Evolutionary conservation across 2,113 vertebrate species (phyloP), one percentile per base, ranked within the genome.

Genomic region (Butorides virescens): DNA sequence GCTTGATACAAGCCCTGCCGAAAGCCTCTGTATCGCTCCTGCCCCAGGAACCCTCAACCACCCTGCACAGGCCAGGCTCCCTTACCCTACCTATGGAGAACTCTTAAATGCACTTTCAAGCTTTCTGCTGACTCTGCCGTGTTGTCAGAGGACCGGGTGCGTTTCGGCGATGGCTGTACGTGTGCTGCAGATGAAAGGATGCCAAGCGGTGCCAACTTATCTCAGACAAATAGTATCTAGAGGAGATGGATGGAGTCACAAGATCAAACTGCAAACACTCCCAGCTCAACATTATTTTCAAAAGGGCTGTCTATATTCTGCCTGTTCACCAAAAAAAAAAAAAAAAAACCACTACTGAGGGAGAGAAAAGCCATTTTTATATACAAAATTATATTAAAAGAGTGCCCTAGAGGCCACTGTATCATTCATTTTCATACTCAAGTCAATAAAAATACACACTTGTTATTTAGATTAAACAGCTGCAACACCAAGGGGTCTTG

Each of bases 161-260:
- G 34, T 86, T 75, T 90, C 3, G 0, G 68, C 44, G 76, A 77
- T 39, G 44, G 37, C 29, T 2, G 0, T 11, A n/a, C 0, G 0
- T 7, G 21, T 7, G 15, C 49, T 90, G 30, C 20, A 78, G 75
- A 92, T 58, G 36, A 94, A 87, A 94, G 61, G 86, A 17, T 76
- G 68, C 56, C 65, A 50, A 77, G 67, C 34, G 56, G 49, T 36
- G n/a, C 53, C 39, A 39, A 14, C 32, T 27, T 65, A 62, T 18
- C 50, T 42, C 67, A 89, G 39, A 52, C 23, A 50, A 74, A 70
- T 1, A 27, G 34, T 50, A 77, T 49, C 72, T 49, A 52, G 19
- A 59, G 49, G 65, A 91, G 72, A 85, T 25, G 37, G 71, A 90
- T 32, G 12, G 73, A 85, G 55, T 59, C 72, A 91, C 19, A 59